Base-by-base conservation (phyloP, 2,797 vertebrate species). In the Lemur catta region DNA sequence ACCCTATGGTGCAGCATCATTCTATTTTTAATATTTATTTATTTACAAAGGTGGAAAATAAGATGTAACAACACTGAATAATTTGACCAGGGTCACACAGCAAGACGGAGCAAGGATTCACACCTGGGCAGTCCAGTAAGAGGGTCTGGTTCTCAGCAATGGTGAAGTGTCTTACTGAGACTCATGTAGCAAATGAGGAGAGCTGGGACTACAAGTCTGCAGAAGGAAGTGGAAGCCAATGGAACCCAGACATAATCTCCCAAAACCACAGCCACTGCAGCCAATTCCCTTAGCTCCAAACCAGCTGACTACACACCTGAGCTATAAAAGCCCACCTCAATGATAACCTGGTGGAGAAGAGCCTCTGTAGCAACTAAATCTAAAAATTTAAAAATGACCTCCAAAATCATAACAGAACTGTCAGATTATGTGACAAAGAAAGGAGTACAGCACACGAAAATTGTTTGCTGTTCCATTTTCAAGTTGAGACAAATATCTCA, bases 401-500 rank as follows among this genome's bases (percentile, higher is more conserved):
- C 92, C 96, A 94, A 89, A 93, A 97, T 97, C 95, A 55, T 96
- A 98, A 97, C 94, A 97, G 67, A 97, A 97, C 87, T 85, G 96
- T 52, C 55, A 96, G 69, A 96, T 95, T 92, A 69, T 17, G 89
- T 59, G 71, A 93, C 90, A 87, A 90, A 92, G 76, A 71, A 93
- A 95, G 67, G 20, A 97, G 57, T 57, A 86, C 78, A 90, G 94
- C 43, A 92, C 84, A 96, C 96, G 97, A 98, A 97, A 98, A 96
- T 48, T 96, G 94, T 93, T 97, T 69, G 88, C 97, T 0, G 76
- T 97, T 97, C 50, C 59, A 78, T 46, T 88, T 98, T 97, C 91
- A 84, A 97, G 86, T 17, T 95, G 96, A 96, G 98, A 98, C 17
- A 97, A 96, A 90, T 93, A 97, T 94, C 97, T 98, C 97, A 97